Evolutionary conservation across 2,797 vertebrate species (phyloP).

Genomic region (Apodemus agrarius): DNA sequence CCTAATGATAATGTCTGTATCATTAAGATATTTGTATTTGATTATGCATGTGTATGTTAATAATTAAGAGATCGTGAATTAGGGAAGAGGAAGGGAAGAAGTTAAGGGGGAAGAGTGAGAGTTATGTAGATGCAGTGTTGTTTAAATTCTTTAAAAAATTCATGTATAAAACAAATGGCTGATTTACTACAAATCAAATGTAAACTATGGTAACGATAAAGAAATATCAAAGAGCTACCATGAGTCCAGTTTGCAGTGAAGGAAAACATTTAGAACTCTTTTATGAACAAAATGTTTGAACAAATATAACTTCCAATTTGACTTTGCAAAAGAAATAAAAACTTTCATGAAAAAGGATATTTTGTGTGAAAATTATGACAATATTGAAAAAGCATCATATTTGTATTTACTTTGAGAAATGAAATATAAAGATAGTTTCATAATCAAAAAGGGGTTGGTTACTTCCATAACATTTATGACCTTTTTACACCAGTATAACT

Average conservation of each 20-base stretch:
- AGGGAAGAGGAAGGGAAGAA: background rate
- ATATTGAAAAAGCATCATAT: background rate
- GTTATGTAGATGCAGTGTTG: background rate
- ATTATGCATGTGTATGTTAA: background rate
- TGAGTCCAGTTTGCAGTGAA: background rate
- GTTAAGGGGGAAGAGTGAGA: background rate
- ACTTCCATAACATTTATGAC: too few relatives aligned
- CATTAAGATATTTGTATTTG: background rate
- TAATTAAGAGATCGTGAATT: background rate
- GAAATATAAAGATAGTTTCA: background rate
- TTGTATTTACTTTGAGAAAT: background rate
- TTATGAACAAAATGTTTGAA: background rate
- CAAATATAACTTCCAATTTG: background rate
- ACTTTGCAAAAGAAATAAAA: background rate
- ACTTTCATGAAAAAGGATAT: background rate
- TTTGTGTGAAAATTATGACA: background rate
- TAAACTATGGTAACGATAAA: background rate
- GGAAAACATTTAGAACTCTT: background rate
- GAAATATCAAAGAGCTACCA: background rate
- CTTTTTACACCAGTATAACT: too few relatives aligned
- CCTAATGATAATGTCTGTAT: too few relatives aligned
- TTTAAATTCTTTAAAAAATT: background rate
- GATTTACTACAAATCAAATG: background rate
- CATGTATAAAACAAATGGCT: background rate
- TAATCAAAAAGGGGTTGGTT: background rate